These are phyloP conservation scores for Ahaetulla prasina DNA, from an alignment of 2,113 vertebrate genomes.

Conservation along the genomic window DNA sequence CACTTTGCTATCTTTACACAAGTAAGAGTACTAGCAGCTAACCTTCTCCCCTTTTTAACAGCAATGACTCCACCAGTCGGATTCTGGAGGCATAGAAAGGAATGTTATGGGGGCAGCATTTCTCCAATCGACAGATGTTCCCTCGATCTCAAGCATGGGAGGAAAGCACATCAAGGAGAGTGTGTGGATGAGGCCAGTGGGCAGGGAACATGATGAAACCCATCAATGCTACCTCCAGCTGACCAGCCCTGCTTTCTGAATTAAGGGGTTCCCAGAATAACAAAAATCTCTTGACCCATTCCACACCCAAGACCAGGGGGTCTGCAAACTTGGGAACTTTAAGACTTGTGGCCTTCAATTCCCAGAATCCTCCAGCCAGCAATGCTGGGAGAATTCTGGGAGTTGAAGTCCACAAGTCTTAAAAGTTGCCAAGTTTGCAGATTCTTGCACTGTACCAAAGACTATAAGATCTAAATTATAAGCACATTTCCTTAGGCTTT, in stretches of 20 bases:
- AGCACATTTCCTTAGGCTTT: neutral
- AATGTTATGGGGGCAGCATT: neutral
- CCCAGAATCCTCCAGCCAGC: neutral
- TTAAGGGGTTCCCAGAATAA: neutral
- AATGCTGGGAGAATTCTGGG: neutral
- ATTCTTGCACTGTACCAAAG: neutral
- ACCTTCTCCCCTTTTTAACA: neutral
- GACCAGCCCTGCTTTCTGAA: neutral
- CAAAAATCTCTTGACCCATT: neutral
- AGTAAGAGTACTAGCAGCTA: neutral
- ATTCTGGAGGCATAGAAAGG: neutral
- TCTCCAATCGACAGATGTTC: neutral
- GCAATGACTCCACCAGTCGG: neutral
- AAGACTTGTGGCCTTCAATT: neutral
- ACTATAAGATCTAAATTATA: neutral
- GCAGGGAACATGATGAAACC: neutral
- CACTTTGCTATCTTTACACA: neutral
- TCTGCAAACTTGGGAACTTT: neutral
- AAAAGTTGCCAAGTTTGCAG: neutral
- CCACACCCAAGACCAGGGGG: neutral
- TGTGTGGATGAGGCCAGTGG: neutral
- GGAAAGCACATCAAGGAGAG: neutral
- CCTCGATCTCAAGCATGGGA: neutral
- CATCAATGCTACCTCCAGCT: neutral
- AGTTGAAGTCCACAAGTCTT: neutral